phyloP scores from a whole-genome alignment of 2,113 vertebrate species.

The Pteropus alecto region DNA sequence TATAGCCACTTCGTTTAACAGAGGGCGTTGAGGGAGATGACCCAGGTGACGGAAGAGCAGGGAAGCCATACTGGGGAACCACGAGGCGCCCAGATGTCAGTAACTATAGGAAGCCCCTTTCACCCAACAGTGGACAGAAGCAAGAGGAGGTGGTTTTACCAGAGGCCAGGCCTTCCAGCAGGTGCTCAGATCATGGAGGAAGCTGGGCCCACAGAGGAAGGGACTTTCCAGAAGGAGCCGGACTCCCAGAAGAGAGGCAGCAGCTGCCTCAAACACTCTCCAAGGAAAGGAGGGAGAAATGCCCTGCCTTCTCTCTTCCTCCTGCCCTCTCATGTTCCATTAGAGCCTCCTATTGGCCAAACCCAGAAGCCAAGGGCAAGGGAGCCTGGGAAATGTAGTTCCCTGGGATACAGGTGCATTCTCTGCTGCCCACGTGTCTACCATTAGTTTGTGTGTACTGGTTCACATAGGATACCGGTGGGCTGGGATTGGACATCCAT shows the following conservation, averaged over 20 bases:
- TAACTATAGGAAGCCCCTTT: accelerated
- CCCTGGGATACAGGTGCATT: not conserved
- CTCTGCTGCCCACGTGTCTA: not conserved
- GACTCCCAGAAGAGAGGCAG: not conserved
- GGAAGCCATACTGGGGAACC: accelerated
- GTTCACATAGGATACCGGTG: accelerated
- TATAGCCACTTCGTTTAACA: not conserved
- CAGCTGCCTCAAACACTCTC: not conserved
- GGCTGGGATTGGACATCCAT: not conserved
- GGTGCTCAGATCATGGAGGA: not conserved
- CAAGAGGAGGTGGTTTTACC: not conserved
- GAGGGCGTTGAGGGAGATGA: not conserved
- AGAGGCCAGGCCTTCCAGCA: not conserved
- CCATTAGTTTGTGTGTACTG: not conserved
- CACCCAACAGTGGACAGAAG: not conserved
- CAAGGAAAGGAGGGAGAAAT: not conserved
- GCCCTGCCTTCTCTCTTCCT: not conserved
- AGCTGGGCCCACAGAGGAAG: not conserved
- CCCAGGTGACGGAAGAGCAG: not conserved
- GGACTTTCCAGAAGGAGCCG: not conserved
- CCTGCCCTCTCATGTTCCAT: not conserved
- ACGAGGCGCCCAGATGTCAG: not conserved
- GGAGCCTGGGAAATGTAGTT: not conserved
- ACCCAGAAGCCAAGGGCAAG: not conserved
- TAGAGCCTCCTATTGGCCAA: not conserved